Evolutionary conservation across 2,797 vertebrate species (phyloP).

Genomic region (Anas bernieri): DNA sequence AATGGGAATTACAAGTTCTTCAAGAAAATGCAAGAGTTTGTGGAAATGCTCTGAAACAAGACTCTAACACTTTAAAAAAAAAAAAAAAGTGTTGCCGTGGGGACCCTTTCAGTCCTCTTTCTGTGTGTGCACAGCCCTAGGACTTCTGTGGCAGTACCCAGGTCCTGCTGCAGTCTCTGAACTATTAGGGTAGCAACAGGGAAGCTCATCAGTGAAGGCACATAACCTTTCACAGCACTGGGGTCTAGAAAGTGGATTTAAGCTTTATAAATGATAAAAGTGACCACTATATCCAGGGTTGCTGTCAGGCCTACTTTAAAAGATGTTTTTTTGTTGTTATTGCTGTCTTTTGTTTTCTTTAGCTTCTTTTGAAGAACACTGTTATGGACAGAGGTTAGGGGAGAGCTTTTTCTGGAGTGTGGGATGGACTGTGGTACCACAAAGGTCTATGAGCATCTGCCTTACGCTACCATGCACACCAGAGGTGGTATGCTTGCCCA

Average conservation of each 20-base stretch:
- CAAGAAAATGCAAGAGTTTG: not conserved
- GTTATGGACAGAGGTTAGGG: not conserved
- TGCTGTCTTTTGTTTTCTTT: not conserved
- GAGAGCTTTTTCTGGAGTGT: not conserved
- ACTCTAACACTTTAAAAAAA: not conserved
- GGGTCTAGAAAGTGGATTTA: not conserved
- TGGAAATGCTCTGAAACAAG: not conserved
- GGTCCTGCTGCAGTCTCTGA: not conserved
- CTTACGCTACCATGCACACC: not conserved
- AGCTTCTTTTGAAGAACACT: not conserved
- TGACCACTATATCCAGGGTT: not conserved
- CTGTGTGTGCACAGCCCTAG: not conserved
- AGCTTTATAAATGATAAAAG: not conserved
- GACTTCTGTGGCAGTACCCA: not conserved
- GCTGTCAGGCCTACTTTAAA: not conserved
- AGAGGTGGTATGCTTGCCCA: not conserved
- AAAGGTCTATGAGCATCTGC: not conserved
- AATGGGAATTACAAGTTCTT: accelerated
- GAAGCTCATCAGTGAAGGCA: not conserved
- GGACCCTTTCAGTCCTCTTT: not conserved
- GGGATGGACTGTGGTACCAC: not conserved
- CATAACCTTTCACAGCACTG: accelerated
- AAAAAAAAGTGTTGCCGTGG: not conserved
- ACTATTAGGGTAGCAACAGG: not conserved
- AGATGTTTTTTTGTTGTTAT: not conserved